Percentiles rank a stretch among this genome's conserved stretches.
Conservation (phyloP, 2,888 invertebrate genomes). For the Meiosimyza platycephala region DNA sequence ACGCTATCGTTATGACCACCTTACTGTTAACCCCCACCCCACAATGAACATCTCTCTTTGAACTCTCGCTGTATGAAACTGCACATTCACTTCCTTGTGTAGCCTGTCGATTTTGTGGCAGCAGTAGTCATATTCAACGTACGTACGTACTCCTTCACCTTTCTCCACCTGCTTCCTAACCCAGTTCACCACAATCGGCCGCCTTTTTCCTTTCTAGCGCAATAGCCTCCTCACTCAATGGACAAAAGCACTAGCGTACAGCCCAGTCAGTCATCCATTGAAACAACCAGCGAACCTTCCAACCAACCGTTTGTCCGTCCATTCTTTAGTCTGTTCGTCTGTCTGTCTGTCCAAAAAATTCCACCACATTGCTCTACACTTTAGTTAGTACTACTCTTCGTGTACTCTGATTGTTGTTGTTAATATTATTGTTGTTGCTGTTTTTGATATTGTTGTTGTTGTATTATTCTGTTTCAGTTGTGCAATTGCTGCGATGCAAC, state of each 20-base stretch:
- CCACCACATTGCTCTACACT: slow-evolving; percentile 32
- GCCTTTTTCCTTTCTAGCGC: no score
- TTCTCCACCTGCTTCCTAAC: neutral
- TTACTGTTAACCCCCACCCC: neutral
- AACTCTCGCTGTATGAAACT: neutral
- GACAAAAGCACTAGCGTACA: neutral
- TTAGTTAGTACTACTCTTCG: slow-evolving; percentile 30
- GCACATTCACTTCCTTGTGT: neutral
- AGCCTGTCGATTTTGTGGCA: no score
- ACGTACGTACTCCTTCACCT: neutral
- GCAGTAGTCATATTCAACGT: no score
- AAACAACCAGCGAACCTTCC: slow-evolving; percentile 2
- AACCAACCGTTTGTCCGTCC: neutral
- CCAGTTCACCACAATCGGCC: slow-evolving; percentile 18
- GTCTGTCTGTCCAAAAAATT: slow-evolving; percentile 17
- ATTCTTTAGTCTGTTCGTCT: slow-evolving; percentile 2
- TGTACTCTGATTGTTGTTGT: slow-evolving; percentile 27
- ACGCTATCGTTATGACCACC: neutral
- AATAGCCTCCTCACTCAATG: neutral
- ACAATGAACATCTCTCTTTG: neutral
- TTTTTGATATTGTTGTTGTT: slow-evolving; percentile 31
- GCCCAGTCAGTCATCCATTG: slow-evolving; percentile 5
- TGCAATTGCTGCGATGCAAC: slow-evolving; percentile 38
- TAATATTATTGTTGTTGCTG: slow-evolving; percentile 30
- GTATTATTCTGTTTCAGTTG: slow-evolving; percentile 40